phyloP scores from a whole-genome alignment of 2,113 vertebrate species.

The Platysteira castanea region DNA sequence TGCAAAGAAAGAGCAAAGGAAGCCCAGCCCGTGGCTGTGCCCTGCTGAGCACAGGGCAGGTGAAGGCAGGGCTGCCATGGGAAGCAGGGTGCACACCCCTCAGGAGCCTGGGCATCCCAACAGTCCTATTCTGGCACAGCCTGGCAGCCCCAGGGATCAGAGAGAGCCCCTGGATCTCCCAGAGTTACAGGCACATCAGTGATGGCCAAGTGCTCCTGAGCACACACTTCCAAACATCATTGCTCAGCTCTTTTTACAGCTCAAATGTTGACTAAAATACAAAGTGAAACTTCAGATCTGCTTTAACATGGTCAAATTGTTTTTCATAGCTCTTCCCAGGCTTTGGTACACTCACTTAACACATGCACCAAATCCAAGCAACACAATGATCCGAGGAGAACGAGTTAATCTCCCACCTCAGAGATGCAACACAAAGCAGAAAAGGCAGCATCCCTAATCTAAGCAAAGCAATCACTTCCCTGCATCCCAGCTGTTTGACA shows the following conservation, averaged over 20 bases:
- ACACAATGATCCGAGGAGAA: background rate
- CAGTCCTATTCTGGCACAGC: fast-evolving
- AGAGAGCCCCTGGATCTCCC: background rate
- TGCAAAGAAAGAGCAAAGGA: no score
- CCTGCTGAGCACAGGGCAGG: background rate
- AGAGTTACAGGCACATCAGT: fast-evolving
- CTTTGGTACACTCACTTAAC: background rate
- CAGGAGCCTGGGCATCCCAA: fast-evolving
- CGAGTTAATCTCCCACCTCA: background rate
- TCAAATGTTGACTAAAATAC: background rate
- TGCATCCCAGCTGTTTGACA: background rate
- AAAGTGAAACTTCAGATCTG: background rate
- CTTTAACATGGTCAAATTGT: background rate
- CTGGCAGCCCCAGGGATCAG: background rate
- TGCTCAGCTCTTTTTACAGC: background rate
- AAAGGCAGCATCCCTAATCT: slow-evolving; percentile 21
- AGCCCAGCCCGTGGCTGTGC: background rate
- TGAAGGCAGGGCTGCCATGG: background rate
- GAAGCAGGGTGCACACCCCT: background rate
- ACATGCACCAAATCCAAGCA: background rate
- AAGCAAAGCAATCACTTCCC: background rate
- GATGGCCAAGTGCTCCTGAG: background rate
- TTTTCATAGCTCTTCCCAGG: background rate
- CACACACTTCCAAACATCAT: background rate
- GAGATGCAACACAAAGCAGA: background rate